These are phyloP conservation scores for Parnassius smintheus DNA, from an alignment of 2,888 invertebrate species.

Conservation along the genomic window DNA sequence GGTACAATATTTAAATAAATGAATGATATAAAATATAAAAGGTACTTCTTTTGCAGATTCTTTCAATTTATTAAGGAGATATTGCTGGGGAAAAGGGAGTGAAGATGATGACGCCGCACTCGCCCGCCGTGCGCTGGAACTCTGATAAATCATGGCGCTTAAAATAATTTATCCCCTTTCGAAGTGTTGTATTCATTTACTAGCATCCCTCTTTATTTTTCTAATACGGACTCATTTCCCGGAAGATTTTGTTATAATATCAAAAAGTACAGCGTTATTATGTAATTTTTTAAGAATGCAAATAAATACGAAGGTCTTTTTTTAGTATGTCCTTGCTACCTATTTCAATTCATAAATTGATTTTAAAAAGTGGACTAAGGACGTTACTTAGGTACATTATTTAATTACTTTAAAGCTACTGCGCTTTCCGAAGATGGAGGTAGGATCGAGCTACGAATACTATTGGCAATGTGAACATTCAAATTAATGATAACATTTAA, in stretches of 20 bases:
- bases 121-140: conserved; percentile 44
- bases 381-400: too few species aligned
- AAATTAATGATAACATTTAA: too few species aligned
- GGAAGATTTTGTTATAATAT: conserved; percentile 7
- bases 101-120: conserved; percentile 60
- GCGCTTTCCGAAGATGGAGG: too few species aligned
- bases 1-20: too few species aligned
- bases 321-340: background rate
- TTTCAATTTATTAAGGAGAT: conserved; percentile 69
- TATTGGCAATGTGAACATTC: too few species aligned
- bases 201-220: conserved; percentile 35
- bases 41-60: conserved; percentile 45
- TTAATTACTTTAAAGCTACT: too few species aligned
- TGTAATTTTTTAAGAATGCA: background rate
- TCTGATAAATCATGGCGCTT: conserved; percentile 66
- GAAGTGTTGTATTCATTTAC: conserved; percentile 49
- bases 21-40: too few species aligned
- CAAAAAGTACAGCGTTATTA: background rate
- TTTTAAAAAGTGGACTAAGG: too few species aligned
- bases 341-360: background rate
- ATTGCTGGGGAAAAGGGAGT: conserved; percentile 50
- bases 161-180: conserved; percentile 61
- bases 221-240: conserved; percentile 25
- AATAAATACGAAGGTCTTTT: background rate
- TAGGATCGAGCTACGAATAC: too few species aligned